Percentiles rank a stretch among this genome's conserved stretches.
phyloP scores from a whole-genome alignment of 2,888 invertebrate species.

The Mimachlamys varia region DNA sequence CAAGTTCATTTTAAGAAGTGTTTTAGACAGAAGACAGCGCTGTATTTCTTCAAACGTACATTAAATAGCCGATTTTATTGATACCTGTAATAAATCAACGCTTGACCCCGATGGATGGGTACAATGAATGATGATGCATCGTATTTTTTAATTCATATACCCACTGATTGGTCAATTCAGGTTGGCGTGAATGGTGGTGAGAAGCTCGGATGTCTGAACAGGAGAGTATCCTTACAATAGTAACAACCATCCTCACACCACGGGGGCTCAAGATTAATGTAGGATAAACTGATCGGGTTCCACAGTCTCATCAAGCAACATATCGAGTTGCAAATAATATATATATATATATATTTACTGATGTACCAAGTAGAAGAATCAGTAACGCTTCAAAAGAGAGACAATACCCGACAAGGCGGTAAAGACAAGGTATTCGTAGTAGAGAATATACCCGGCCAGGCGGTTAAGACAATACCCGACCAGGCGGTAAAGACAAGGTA shows the following conservation, averaged over 20 bases:
- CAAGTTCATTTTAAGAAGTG: no score
- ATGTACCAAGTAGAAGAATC: background rate
- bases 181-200: background rate
- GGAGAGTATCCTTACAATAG: background rate
- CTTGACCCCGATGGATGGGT: background rate
- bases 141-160: conserved; percentile 13
- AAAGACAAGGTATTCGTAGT: background rate
- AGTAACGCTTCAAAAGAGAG: background rate
- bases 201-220: background rate
- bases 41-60: no score
- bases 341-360: background rate
- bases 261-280: background rate
- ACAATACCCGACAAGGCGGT: background rate
- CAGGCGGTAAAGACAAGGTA: no score
- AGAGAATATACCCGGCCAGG: no score
- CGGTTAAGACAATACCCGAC: no score
- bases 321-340: background rate
- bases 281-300: conserved; percentile 12
- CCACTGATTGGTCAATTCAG: background rate
- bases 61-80: no score
- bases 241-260: background rate
- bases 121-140: background rate
- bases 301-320: conserved; percentile 16
- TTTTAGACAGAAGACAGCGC: no score
- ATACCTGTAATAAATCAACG: no score